phyloP scores from a whole-genome alignment of 2,797 vertebrate species.

The Holocentrus rufus region DNA sequence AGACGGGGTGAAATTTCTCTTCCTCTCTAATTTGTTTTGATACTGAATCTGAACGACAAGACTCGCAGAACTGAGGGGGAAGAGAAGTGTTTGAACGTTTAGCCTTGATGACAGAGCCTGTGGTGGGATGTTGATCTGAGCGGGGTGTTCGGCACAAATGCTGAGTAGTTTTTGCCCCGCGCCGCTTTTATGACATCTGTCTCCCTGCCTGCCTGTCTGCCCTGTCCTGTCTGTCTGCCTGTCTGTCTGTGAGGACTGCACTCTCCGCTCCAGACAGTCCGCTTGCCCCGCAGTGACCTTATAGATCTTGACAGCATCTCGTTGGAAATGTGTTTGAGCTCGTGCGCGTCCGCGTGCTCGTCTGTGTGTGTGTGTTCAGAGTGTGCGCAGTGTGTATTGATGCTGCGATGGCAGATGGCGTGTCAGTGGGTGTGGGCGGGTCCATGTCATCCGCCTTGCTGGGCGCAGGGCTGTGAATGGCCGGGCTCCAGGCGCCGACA shows the following conservation, averaged over 20 bases:
- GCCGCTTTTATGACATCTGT: slow-evolving; percentile 57
- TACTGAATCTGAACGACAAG: neutral
- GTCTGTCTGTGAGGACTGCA: neutral
- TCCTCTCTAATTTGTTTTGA: slow-evolving; percentile 20
- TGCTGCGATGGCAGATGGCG: slow-evolving; percentile 75
- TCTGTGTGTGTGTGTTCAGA: slow-evolving; percentile 11
- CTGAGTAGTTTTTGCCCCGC: slow-evolving; percentile 56
- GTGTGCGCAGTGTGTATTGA: slow-evolving; percentile 33
- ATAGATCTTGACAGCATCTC: slow-evolving; percentile 59
- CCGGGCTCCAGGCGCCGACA: slow-evolving; percentile 61
- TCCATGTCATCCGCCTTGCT: slow-evolving; percentile 67
- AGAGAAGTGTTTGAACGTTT: slow-evolving; percentile 15
- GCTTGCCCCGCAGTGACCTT: slow-evolving; percentile 54
- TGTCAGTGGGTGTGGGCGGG: slow-evolving; percentile 71
- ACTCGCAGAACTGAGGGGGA: neutral
- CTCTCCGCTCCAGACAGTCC: slow-evolving; percentile 33
- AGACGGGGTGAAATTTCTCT: neutral
- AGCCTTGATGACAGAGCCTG: slow-evolving; percentile 18
- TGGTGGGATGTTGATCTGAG: slow-evolving; percentile 29
- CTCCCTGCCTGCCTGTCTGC: slow-evolving; percentile 42
- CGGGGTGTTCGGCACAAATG: slow-evolving; percentile 2
- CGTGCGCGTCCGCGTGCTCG: slow-evolving; percentile 33
- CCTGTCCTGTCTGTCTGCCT: neutral
- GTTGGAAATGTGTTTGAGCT: slow-evolving; percentile 45
- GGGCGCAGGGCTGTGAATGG: slow-evolving; percentile 66